Evolutionary conservation across 1,140 invertebrate species (phyloP), one percentile per base, ranked within the genome.

Genomic region (Papilio aristodemus): DNA sequence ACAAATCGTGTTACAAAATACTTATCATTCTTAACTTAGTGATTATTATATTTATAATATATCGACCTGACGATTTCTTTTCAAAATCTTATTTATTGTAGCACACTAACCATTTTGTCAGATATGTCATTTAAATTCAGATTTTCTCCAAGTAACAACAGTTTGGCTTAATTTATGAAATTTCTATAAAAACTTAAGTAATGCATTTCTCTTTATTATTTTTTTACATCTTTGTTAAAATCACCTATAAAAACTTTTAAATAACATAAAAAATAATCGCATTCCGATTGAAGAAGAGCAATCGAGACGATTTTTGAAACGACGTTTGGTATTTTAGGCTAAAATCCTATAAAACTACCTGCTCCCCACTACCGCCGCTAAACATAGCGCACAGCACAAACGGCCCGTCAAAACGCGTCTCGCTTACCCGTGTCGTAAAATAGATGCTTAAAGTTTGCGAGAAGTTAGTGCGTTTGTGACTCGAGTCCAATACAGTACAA

Each of bases 31-130:
- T 87, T 89, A 89, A 84, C 46, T 86, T 85, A 84, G 85, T 87
- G 85, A 88, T 90, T 86, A 88, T 80, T 78, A 87, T 86, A 88
- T 83, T 84, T 91, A 90, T 88, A 86, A 89, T 90, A 90, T 86
- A 90, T 89, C 86, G 86, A 89, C 86, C 85, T 88, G 89, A 87
- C 88, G 85, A 83, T 81, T 84, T 79, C 77, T 78, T 83, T 84
- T 83, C 78, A 81, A 86, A 89, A 85, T 84, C 89, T 88, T 89
- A 90, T 86, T 88, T 89, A 90, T 86, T 84, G 87, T 90, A 90
- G 85, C 86, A 91, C 89, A 91, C 89, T 91, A 91, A 91, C 89
- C 89, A 91, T 90, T 87, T 90, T 90, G 85, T 91, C 85, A 89
- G 89, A 91, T 91, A 91, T 91, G 89, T 91, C 77, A 84, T 88